These are phyloP conservation scores for Strix uralensis DNA, from an alignment of 2,113 vertebrate genomes.

Conservation along the genomic window DNA sequence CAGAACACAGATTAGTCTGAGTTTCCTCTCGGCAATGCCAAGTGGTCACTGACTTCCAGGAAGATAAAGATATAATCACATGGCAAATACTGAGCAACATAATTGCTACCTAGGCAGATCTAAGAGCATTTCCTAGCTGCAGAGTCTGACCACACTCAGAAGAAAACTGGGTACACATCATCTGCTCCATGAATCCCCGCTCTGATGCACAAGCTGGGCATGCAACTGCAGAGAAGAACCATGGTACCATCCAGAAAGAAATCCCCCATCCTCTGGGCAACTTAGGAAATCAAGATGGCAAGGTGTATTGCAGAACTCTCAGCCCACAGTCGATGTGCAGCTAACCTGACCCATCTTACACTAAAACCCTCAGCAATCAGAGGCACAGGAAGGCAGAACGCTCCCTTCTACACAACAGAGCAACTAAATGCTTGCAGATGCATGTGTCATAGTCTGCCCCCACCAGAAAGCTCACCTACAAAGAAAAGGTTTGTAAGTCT, in stretches of 20 bases:
- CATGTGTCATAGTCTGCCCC: background rate
- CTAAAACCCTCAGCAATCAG: background rate
- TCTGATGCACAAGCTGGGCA: background rate
- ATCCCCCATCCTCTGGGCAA: background rate
- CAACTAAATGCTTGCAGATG: background rate
- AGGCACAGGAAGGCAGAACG: background rate
- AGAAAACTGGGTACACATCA: background rate
- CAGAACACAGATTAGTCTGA: background rate
- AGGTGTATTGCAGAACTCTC: background rate
- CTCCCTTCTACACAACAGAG: background rate
- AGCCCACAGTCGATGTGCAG: background rate
- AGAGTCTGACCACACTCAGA: background rate
- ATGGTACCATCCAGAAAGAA: background rate
- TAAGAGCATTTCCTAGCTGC: background rate
- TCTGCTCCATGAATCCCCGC: background rate
- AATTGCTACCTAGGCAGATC: background rate
- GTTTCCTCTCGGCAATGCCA: background rate
- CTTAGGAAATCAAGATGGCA: background rate
- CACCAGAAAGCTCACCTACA: background rate
- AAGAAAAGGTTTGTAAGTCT: background rate
- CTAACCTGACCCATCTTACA: background rate
- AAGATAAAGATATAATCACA: background rate
- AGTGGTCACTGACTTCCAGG: background rate
- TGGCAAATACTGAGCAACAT: background rate
- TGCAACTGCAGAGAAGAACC: background rate